Evolutionary conservation across 2,113 vertebrate genomes (phyloP).

Genomic region (Syngnathus typhle): DNA sequence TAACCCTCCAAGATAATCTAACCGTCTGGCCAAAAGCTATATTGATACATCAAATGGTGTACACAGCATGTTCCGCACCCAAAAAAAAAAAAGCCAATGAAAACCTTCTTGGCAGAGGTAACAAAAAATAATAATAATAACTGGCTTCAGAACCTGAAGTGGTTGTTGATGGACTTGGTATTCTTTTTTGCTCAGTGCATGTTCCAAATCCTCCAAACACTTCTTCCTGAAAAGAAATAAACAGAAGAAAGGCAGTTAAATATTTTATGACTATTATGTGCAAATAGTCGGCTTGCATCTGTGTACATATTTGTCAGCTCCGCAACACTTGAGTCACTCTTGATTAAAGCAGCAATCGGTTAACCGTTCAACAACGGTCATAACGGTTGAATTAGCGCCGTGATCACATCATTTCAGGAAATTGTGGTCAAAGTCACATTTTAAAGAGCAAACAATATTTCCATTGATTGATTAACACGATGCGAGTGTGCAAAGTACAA

Average conservation of each 20-base stretch:
- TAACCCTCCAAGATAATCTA: neutral
- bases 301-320: slow-evolving; percentile 24
- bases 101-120: neutral
- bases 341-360: slow-evolving; percentile 14
- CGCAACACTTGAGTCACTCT: slow-evolving; percentile 30
- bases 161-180: slow-evolving; percentile 78
- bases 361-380: neutral
- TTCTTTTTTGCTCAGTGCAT: slow-evolving; percentile 82
- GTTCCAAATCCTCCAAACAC: slow-evolving; percentile 90
- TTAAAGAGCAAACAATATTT: neutral
- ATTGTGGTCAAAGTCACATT: neutral
- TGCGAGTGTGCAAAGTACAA: slow-evolving; percentile 30
- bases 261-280: slow-evolving; percentile 14
- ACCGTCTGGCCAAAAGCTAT: neutral
- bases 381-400: neutral
- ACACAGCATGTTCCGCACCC: neutral
- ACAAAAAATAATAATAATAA: neutral
- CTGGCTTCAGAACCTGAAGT: slow-evolving; percentile 72
- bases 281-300: slow-evolving; percentile 21
- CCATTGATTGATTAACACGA: slow-evolving; percentile 4
- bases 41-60: neutral
- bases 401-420: neutral
- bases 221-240: slow-evolving; percentile 80
- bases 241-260: slow-evolving; percentile 1
- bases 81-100: neutral